Base-by-base conservation (phyloP, 2,113 vertebrate species). In the Elanus axillaris region DNA sequence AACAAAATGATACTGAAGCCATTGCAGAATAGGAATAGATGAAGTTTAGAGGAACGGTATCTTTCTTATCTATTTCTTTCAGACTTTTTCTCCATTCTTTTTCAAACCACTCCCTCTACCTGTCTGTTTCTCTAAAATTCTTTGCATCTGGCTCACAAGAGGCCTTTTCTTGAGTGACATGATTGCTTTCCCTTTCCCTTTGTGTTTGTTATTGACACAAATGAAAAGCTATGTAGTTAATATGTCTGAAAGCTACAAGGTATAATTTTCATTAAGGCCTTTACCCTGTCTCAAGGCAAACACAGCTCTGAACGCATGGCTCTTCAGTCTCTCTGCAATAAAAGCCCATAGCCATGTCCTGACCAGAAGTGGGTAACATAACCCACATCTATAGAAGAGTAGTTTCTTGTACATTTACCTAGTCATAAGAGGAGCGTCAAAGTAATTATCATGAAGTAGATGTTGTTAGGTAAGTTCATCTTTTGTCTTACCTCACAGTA, bases 271-370 rank as follows among this genome's bases (percentile, higher is more conserved):
- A 15, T 62, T 45, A 40, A 42, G 16, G 6, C 31, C 26, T 47
- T 72, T 48, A n/a, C 16, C 4, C 14, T 25, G 4, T 72, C 20
- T 43, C 31, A 50, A 36, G 38, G 42, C 3, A 1, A 38, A 22
- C 2, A 0, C 11, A 63, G 1, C 47, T 40, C 36, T 67, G 36
- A 71, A 32, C 4, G 17, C 7, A 4, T 1, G 6, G 14, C 19
- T 47, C 38, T 80, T 67, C 0, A 0, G 42, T n/a, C 25, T 62
- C n/a, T 67, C 4, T 73, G 15, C 26, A 62, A 9, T 52, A 66
- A 66, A 52, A 52, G 15, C 20, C 14, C 16, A 15, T 25, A 36
- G 11, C 9, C 27, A 3, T 8, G 4, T 90, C 75, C 45, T 52
- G 42, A 19, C 15, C 25, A 36, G 66, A 32, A 79, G 12, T 36